Base-by-base conservation (phyloP, 2,888 invertebrate genomes). In the Chirona hameri region DNA sequence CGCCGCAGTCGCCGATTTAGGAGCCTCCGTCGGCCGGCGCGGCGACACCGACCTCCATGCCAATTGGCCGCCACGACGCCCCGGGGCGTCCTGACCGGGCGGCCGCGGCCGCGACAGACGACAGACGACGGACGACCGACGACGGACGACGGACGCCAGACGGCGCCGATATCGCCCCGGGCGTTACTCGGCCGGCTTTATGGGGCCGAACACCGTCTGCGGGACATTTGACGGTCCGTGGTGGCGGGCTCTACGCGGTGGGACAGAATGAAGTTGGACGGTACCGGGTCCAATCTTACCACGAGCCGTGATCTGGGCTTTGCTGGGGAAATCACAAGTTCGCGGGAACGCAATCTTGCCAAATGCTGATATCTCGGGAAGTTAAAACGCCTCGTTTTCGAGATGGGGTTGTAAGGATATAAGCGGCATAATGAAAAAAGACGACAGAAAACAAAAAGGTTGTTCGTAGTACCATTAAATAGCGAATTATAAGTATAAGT, bases 1-100 rank as follows among this genome's bases (percentile, higher is more conserved):
- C 27, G 65, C 24, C 27, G 60, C 60, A 27, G 72, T 18, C 18
- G 72, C 72, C 72, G 72, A 72, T 72, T 72, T 72, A 72, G 72
- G 29, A 31, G 72, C 14, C 72, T 2, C 31, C 31, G 2, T 27
- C 65, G 65, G 31, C 18, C 72, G 72, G 72, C 72, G 5, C 39
- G 18, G 72, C 72, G 27, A 29, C 72, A 31, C 72, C 31, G 18
- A 27, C 31, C 18, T 72, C 72, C 72, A 72, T 72, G 72, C 27
- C 72, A 72, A 72, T 29, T 15, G 72, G 31, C 31, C 72, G 72
- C 4, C 31, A 72, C 72, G 72, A 72, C 27, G 72, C 72, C 72
- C 72, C 31, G 31, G 72, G 72, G 72, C 72, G 18, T 29, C 18
- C 72, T 72, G 31, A 31, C 15, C 31, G 3, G 72, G 18, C 31